Evolutionary conservation across 2,113 vertebrate species (phyloP), one percentile per base, ranked within the genome.

Genomic region (Campylomormyrus numenius): DNA sequence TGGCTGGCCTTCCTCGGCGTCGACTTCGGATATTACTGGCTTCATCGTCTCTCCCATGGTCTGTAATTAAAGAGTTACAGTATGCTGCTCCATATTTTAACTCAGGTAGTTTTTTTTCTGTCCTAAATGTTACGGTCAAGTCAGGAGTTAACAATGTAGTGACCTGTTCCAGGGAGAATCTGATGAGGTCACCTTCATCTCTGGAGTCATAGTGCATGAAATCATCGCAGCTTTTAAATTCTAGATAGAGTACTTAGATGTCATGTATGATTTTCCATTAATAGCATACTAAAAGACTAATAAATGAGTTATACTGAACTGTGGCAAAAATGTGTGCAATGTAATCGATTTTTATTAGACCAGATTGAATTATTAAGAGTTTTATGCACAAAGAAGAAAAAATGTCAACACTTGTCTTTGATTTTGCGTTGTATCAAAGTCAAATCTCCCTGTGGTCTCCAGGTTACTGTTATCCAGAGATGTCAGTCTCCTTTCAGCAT

Each of bases 21-120:
- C 90, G 97, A 98, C 93, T 96, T 98, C 35, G 94, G 94, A 88
- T 99, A 98, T 92, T 99, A 99, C 93, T 99, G 97, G 96, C 95
- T 98, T 90, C 98, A 99, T 93, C 96, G 97, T 85, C 93, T 96
- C 39, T 95, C 96, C 89, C 97, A 98, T 53, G 97, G 97, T 99
- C 97, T 94, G 94, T 53, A 5, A 92, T 92, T n/a, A 66, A 48
- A 52, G 24, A 52, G 53, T n/a, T 88, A 31, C 31, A 31, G 31
- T 31, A 10, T 56, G 13, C 19, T 52, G 62, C 74, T 48, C 17
- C 35, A 13, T 45, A 45, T 31, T 53, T 42, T 49, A 6, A 13
- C 15, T 50, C 48, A 31, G 24, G 21, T 85, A 2, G 39, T 53
- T 46, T 85, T n/a, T 11, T 24, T 49, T 24, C 46, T n/a, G 9